Evolutionary conservation across 2,113 vertebrate species (phyloP), one percentile per base, ranked within the genome.

Genomic region (Oryzias melastigma): DNA sequence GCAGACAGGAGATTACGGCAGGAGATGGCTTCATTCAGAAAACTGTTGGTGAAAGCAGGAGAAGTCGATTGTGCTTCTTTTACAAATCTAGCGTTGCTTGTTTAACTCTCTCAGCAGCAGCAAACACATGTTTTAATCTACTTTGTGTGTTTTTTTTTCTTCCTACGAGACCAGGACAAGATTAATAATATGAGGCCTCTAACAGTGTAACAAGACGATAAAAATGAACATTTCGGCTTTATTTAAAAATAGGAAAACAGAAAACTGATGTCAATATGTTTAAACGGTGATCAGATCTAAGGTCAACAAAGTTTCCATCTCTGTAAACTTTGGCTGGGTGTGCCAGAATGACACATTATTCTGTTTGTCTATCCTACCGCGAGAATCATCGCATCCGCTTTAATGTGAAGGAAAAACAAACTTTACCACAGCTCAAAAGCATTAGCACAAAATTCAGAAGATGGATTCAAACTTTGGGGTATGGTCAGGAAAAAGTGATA

Each of bases 161-260:
- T 79, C 67, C 82, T 77, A 55, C 58, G 83, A 85, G 87, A 91
- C 75, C 73, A 51, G 83, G 82, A 83, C 59, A 68, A 84, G 83
- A 90, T 90, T 89, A 90, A 92, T 90, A 84, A 86, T 8, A 69
- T 87, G 85, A 88, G 80, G 69, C 75, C 82, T 51, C 73, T 63
- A 56, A 22, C 15, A 68, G 74, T 71, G 84, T 76, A 54, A 25
- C 42, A 54, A 16, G 54, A 42, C 12, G 52, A 82, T 73, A 12
- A 41, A 41, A 66, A 71, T 79, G 74, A 40, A 22, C 72, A 57
- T 86, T 87, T 87, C 54, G 74, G 81, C 47, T 64, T 65, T 82
- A 82, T 69, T 83, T 83, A 85, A 50, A 85, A 85, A 82, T 82
- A 8, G 15, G 18, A 52, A 52, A 54, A 5, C 5, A 48, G 58